phyloP scores from a whole-genome alignment of 35 echinoderm and acorn worm species.

The Apostichopus californicus region DNA sequence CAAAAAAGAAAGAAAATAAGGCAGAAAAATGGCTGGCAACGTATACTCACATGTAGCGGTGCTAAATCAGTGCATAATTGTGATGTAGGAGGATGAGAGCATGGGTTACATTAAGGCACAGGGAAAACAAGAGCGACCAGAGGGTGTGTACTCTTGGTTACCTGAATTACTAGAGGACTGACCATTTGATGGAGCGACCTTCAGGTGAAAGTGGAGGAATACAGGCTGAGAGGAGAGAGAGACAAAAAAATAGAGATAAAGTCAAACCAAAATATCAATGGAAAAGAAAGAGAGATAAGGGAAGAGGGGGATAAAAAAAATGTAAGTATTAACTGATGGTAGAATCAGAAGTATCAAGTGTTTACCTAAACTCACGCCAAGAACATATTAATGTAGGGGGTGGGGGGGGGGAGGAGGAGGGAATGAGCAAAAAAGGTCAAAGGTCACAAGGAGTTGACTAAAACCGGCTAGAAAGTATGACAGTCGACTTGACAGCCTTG shows the following conservation, averaged over 20 bases:
- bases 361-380: no score
- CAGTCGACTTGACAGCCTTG: no score
- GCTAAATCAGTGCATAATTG: conserved; percentile 41
- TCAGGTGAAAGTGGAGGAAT: conserved; percentile 31
- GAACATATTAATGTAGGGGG: no score
- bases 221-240: conserved; percentile 22
- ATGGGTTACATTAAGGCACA: conserved; percentile 24
- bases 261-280: no score
- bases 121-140: conserved; percentile 5
- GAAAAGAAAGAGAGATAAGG: no score
- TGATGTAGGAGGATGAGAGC: conserved; percentile 22
- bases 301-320: no score
- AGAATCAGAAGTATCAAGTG: no score
- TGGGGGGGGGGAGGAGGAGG: no score
- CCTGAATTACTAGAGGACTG: conserved; percentile 37
- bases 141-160: neutral
- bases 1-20: neutral
- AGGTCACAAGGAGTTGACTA: no score
- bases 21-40: conserved; percentile 2
- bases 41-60: conserved; percentile 42
- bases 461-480: no score
- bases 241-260: neutral
- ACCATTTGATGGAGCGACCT: conserved; percentile 29
- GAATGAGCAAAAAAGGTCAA: no score
- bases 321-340: no score